Evolutionary conservation across 2,888 invertebrate genomes (phyloP).

Genomic region (Odontocerum albicorne): DNA sequence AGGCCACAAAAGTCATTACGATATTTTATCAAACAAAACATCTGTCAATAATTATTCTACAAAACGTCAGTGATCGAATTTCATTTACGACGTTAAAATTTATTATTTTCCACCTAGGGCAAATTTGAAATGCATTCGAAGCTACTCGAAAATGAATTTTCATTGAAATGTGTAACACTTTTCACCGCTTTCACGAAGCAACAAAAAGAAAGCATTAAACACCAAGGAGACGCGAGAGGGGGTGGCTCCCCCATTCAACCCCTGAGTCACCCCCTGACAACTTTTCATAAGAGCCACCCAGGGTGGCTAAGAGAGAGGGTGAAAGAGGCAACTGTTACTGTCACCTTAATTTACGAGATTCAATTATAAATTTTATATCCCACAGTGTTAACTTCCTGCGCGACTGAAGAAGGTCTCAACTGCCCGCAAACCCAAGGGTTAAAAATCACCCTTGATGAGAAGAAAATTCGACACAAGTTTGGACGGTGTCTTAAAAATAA

Average conservation of each 20-base stretch:
- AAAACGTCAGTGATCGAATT: too few species aligned
- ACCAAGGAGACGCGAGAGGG: not conserved
- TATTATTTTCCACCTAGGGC: too few species aligned
- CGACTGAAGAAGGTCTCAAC: slow-evolving; percentile 18
- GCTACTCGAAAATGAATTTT: too few species aligned
- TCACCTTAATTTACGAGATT: slow-evolving; percentile 61
- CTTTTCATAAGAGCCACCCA: slow-evolving; percentile 19
- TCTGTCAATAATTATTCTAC: too few species aligned
- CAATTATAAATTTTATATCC: slow-evolving; percentile 53
- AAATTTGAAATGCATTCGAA: too few species aligned
- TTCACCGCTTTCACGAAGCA: not conserved
- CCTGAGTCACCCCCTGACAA: slow-evolving; percentile 8
- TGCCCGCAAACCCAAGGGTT: too few species aligned
- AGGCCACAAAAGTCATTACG: too few species aligned
- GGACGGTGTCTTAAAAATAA: too few species aligned
- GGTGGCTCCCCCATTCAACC: not conserved
- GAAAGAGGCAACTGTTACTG: slow-evolving; percentile 52
- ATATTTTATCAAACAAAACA: too few species aligned
- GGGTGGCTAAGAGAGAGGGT: not conserved
- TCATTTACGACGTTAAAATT: too few species aligned
- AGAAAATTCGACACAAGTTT: too few species aligned
- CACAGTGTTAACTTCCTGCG: slow-evolving; percentile 23
- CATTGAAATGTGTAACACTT: not conserved
- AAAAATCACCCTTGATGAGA: slow-evolving; percentile 22
- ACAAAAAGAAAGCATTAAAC: slow-evolving; percentile 10